Evolutionary conservation across 2,113 vertebrate species (phyloP).

Genomic region (Podarcis raffonei): DNA sequence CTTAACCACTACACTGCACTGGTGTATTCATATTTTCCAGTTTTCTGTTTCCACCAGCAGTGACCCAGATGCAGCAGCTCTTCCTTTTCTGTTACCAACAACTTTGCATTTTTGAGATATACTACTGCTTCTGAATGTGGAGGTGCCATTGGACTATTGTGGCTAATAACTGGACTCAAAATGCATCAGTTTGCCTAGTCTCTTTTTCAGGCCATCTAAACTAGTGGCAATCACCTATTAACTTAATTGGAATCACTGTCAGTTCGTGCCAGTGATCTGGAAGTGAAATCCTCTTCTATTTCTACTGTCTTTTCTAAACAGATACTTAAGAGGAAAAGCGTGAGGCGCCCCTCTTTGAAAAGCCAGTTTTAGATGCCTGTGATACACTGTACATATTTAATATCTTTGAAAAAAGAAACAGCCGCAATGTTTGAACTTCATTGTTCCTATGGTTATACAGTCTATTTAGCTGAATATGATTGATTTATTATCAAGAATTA

Average conservation of each 20-base stretch:
- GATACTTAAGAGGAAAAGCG: neutral
- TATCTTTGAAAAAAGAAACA: slow-evolving; percentile 1
- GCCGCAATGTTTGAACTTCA: too few relatives aligned
- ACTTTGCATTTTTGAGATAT: too few relatives aligned
- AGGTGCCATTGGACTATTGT: neutral
- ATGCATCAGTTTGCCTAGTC: neutral
- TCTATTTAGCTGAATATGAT: neutral
- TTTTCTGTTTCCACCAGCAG: neutral
- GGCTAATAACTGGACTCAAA: neutral
- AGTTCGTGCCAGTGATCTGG: neutral
- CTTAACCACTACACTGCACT: too few relatives aligned
- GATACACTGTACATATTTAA: neutral
- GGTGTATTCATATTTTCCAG: neutral
- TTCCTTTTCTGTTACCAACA: too few relatives aligned
- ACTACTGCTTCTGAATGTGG: too few relatives aligned
- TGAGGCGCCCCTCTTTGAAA: neutral
- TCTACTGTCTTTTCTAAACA: neutral
- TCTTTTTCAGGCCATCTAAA: neutral
- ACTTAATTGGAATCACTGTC: too few relatives aligned
- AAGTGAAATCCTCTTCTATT: neutral
- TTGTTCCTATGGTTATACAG: neutral
- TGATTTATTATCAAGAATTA: neutral
- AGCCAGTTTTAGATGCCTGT: neutral
- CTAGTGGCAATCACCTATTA: too few relatives aligned
- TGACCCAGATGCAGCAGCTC: neutral